Evolutionary conservation across 2,113 vertebrate species (phyloP).

Genomic region (Ptilorrhoa leucosticta): DNA sequence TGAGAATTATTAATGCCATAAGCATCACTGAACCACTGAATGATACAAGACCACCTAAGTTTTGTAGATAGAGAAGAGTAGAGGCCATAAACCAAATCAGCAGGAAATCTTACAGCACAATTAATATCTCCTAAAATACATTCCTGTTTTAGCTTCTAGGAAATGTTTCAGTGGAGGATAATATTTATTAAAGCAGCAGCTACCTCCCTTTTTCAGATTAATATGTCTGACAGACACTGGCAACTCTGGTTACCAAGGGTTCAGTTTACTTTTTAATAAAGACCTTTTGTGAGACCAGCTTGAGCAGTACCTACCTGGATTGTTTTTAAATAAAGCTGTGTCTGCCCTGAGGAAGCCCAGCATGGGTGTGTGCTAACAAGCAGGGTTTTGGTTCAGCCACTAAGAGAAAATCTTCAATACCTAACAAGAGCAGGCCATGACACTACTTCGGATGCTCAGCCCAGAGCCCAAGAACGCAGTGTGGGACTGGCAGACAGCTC

Average conservation of each 20-base stretch:
- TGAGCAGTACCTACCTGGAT: neutral
- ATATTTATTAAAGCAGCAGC: neutral
- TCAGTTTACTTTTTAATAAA: neutral
- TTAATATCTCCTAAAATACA: neutral
- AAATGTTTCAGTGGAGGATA: neutral
- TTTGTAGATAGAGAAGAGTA: neutral
- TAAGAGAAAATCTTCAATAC: neutral
- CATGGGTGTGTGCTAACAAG: fast-evolving
- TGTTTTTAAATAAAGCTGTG: neutral
- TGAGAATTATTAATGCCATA: neutral
- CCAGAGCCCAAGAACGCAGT: neutral
- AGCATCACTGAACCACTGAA: neutral
- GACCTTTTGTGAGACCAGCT: neutral
- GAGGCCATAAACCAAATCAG: neutral
- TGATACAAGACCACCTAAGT: neutral
- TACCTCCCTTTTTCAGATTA: neutral
- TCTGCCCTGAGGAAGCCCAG: neutral
- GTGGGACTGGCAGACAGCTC: fast-evolving
- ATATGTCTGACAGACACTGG: neutral
- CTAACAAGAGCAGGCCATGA: neutral
- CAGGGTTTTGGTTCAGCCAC: neutral
- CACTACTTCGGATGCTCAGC: neutral
- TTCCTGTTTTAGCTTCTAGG: neutral
- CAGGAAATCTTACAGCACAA: neutral
- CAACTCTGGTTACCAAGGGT: neutral